Base-by-base conservation (phyloP, 2,797 vertebrate genomes). In the Lithobates pipiens region DNA sequence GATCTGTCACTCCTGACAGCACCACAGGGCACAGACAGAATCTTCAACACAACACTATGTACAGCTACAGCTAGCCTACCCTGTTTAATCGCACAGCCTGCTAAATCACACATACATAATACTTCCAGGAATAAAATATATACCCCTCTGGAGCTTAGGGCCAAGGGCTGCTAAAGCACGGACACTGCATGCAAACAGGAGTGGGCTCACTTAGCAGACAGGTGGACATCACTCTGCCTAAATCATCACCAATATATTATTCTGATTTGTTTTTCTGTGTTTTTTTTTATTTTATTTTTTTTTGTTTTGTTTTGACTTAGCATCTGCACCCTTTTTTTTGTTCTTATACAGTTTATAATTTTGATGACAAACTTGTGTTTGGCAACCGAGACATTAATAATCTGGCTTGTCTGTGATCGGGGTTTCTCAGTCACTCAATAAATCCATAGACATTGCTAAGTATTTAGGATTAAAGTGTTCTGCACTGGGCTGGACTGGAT, bases 1-100 rank as follows among this genome's bases (percentile, higher is more conserved):
- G 93, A 95, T 96, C 93, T 95, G 95, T 96, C 96, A 96, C 93
- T 75, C 91, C 93, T 96, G 96, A 96, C 96, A 96, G 95, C 95
- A 94, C 91, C 93, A 91, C 92, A 90, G 95, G 95, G 94, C 95
- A 95, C 94, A 90, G 94, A 93, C 91, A 90, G 89, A 94, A 93
- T 96, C 94, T 91, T 94, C 95, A 80, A 91, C 94, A 91, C 93
- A 94, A 89, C 92, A 88, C 91, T 91, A 92, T 92, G 92, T 89
- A 92, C 92, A 93, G 90, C 93, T 92, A 92, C 91, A 89, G 89
- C 88, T 91, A 93, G 92, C 91, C 67, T 69, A 92, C 91, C 91
- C 93, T 93, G 88, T 90, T 91, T 89, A 83, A 91, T 93, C 91
- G 89, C 89, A 90, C 90, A 91, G 89, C 27, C 16, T 89, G 88